Conservation (phyloP, 2,888 invertebrate genomes). For the Lasioglossum malachurum region DNA sequence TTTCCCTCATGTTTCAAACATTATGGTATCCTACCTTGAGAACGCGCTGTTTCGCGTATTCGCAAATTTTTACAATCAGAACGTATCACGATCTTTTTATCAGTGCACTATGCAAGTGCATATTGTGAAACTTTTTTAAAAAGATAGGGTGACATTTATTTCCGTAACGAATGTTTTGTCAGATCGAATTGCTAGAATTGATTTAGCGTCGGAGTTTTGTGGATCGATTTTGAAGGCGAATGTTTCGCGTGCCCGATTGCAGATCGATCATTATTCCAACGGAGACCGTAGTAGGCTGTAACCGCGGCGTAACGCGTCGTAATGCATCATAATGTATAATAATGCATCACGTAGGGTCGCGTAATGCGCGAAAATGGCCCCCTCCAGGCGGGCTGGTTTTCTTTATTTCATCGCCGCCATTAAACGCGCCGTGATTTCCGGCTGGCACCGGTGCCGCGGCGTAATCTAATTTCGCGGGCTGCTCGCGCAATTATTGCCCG, state of each 20-base stretch:
- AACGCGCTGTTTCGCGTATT: background rate
- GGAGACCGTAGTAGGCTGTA: constrained; percentile 19
- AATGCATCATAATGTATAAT: constrained; percentile 69
- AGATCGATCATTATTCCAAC: background rate
- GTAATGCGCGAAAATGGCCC: constrained; percentile 67
- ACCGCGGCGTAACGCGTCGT: constrained; percentile 60
- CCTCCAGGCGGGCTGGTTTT: constrained; percentile 52
- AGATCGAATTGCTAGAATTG: too few species aligned
- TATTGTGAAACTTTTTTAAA: too few species aligned
- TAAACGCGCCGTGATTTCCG: constrained; percentile 66
- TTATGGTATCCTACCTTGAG: background rate
- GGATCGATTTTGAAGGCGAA: background rate
- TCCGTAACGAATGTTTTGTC: too few species aligned
- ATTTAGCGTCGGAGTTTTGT: background rate
- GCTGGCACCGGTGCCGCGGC: constrained; percentile 41
- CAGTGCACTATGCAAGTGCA: too few species aligned
- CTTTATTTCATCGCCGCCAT: constrained; percentile 66
- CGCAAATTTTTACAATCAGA: background rate
- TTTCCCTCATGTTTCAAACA: background rate
- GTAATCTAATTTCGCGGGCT: constrained; percentile 64
- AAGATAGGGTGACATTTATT: too few species aligned
- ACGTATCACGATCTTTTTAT: too few species aligned
- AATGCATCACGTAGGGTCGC: constrained; percentile 63
- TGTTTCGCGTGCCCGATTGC: background rate
- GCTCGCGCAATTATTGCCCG: constrained; percentile 59